A percentile compares a stretch with the other conserved stretches of the same genome.
These are phyloP conservation scores for Athalia cordata DNA, from an alignment of 2,888 invertebrate genomes.

Conservation along the genomic window DNA sequence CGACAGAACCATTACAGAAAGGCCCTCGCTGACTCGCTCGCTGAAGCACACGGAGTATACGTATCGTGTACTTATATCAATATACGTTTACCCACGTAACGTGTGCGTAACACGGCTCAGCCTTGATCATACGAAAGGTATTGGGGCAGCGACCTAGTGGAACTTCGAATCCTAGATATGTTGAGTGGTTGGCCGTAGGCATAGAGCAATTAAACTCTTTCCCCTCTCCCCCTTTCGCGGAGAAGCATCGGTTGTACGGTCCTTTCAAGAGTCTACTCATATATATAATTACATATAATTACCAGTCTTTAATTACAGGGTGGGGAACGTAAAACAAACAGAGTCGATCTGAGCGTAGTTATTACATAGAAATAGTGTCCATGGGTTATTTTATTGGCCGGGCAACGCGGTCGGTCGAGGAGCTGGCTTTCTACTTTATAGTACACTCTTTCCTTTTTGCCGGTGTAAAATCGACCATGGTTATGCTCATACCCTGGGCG, in stretches of 20 bases:
- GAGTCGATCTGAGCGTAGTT: conserved; percentile 23
- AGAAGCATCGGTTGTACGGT: neutral
- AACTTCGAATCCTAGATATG: conserved; percentile 33
- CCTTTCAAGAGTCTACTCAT: conserved; percentile 37
- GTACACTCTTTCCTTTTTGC: conserved; percentile 3
- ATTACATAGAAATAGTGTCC: conserved; percentile 43
- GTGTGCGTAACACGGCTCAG: neutral
- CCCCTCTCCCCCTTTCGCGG: neutral
- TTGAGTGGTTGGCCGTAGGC: conserved; percentile 31
- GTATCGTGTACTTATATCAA: neutral
- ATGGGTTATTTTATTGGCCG: conserved; percentile 29
- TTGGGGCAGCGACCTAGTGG: conserved; percentile 27
- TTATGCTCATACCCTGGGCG: neutral
- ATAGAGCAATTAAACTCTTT: conserved; percentile 28
- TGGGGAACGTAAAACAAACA: conserved; percentile 45
- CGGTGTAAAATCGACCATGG: conserved; percentile 5
- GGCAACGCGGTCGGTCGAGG: neutral
- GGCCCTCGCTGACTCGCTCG: neutral
- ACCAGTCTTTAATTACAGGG: conserved; percentile 43
- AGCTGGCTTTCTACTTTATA: neutral
- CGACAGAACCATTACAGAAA: conserved; percentile 1
- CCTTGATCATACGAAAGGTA: conserved; percentile 18
- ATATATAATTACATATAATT: conserved; percentile 45
- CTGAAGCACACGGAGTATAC: neutral
- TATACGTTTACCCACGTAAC: neutral